Percentiles rank a stretch among this genome's conserved stretches.
Conservation (phyloP, 2,113 vertebrate species). For the Macrotis lagotis region DNA sequence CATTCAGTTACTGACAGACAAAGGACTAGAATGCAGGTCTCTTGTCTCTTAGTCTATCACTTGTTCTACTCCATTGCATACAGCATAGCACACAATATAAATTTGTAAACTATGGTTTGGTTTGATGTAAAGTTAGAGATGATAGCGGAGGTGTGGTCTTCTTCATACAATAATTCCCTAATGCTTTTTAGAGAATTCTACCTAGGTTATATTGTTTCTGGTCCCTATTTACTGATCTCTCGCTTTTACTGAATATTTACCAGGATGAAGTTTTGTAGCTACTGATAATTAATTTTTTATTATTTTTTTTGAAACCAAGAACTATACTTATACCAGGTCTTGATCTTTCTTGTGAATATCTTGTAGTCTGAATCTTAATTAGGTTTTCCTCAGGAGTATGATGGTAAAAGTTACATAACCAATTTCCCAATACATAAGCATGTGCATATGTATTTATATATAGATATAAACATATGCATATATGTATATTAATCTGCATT, state of each 20-base stretch:
- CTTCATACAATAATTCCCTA: not conserved
- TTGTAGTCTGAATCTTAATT: not conserved
- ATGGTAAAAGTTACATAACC: not conserved
- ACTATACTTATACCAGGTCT: not conserved
- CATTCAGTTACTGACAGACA: too few relatives aligned
- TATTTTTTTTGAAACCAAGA: not conserved
- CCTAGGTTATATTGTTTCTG: not conserved
- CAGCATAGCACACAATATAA: too few relatives aligned
- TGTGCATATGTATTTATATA: too few relatives aligned
- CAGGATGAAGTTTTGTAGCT: not conserved
- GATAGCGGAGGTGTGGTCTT: not conserved
- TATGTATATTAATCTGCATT: not conserved
- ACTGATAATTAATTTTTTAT: not conserved
- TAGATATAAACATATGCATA: too few relatives aligned
- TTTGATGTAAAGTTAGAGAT: too few relatives aligned
- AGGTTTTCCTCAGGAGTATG: not conserved
- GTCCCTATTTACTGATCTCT: not conserved
- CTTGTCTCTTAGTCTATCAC: too few relatives aligned
- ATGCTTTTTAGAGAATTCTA: not conserved
- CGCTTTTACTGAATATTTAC: not conserved
- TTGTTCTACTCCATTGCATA: too few relatives aligned
- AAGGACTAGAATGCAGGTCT: too few relatives aligned
- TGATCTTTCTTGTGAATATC: not conserved
- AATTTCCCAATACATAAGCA: too few relatives aligned
- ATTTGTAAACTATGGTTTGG: too few relatives aligned